A percentile compares a stretch with the other conserved stretches of the same genome.
These are phyloP conservation scores for Aurelia sp. DNA, from an alignment of 30 jellyfish, hydroid and myxozoan species.

Conservation along the genomic window DNA sequence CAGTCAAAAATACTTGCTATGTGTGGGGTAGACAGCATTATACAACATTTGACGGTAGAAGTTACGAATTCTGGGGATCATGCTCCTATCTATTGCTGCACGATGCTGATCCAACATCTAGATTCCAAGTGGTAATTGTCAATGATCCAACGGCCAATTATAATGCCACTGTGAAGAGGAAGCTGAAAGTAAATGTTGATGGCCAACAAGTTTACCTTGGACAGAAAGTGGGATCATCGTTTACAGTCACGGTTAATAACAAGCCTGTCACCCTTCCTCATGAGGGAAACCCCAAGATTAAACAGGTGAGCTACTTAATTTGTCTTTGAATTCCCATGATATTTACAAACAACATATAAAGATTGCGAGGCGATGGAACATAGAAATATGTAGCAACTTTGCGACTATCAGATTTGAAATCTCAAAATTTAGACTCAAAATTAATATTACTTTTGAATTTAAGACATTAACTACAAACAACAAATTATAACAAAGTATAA, in stretches of 20 bases:
- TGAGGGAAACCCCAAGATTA: slow-evolving; percentile 81
- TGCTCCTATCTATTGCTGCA: slow-evolving; percentile 91
- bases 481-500: too few relatives aligned
- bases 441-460: too few relatives aligned
- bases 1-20: slow-evolving; percentile 89
- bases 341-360: too few relatives aligned
- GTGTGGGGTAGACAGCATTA: slow-evolving; percentile 89
- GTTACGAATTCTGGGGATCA: slow-evolving; percentile 76
- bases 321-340: too few relatives aligned
- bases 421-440: too few relatives aligned
- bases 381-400: too few relatives aligned
- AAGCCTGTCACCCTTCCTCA: slow-evolving; percentile 81
- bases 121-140: slow-evolving; percentile 74
- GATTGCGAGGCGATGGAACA: too few relatives aligned
- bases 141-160: slow-evolving; percentile 81
- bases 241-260: slow-evolving; percentile 73
- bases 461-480: too few relatives aligned
- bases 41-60: slow-evolving; percentile 93
- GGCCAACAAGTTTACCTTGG: slow-evolving; percentile 74
- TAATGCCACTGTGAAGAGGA: slow-evolving; percentile 85
- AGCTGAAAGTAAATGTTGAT: slow-evolving; percentile 71
- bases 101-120: slow-evolving; percentile 78
- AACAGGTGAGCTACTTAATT: slow-evolving; percentile 59
- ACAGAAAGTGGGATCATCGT: slow-evolving; percentile 73
- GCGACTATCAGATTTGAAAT: too few relatives aligned